Evolutionary conservation across 2,113 vertebrate genomes (phyloP), one percentile per base, ranked within the genome.

Genomic region (Lepus americanus): DNA sequence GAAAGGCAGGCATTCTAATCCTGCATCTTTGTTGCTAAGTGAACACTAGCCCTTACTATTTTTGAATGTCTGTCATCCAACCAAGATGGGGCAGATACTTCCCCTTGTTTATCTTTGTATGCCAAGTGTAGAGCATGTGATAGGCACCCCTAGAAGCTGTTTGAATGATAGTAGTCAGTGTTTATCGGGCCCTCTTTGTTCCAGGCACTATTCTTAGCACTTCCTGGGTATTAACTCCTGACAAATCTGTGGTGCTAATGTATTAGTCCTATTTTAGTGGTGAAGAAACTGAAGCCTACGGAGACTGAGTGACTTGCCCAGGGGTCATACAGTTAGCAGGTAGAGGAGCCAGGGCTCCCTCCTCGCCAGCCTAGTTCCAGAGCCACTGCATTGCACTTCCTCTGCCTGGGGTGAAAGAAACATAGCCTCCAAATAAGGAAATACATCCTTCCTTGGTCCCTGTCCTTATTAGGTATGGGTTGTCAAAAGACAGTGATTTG

Each of bases 401-500:
- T 67, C 73, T 80, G 5, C 20, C 61, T 5, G 22, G 53, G 17
- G 22, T 11, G 19, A 90, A 64, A 85, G 53, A 84, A 69, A 70
- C 9, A 20, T 59, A 19, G 2, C 14, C 63, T 29, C 78, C 33
- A 10, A 20, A 59, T 17, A 59, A 70, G 87, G 78, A 84, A 87
- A 79, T 0, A 0, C 12, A 31, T 44, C n/a, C 27, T 89, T 36
- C 51, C 29, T 25, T 74, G 73, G 73, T 2, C 13, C 39, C 6
- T 9, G 9, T 14, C 69, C 20, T 92, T 74, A 64, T 79, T 33
- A 59, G 19, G 19, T 49, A 31, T 19, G 90, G 64, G 19, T 2
- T 80, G 39, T 76, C 44, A 20, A 69, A 51, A 80, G 66, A 31
- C 63, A 76, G n/a, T 90, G 76, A 67, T 76, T 76, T 64, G 51